Conservation (phyloP, 2,888 invertebrate species). For the Ethmia dodecea region DNA sequence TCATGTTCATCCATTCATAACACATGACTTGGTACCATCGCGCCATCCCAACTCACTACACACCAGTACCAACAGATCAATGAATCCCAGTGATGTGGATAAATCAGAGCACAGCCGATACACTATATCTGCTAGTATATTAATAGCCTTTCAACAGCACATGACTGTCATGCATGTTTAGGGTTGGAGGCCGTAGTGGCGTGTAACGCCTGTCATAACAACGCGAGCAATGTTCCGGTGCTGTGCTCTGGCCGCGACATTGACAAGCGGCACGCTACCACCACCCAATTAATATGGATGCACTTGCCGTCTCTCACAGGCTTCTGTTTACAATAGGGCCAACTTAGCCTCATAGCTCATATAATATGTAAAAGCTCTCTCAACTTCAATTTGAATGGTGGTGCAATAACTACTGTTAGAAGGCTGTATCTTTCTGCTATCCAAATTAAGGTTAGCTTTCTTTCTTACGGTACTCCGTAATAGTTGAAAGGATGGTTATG, state of each 20-base stretch:
- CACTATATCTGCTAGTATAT: neutral
- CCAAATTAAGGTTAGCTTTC: no score
- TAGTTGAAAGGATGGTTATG: no score
- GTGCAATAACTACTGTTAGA: no score
- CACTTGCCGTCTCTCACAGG: constrained; percentile 16
- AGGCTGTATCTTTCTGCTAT: no score
- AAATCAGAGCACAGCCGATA: neutral
- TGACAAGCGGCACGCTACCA: constrained; percentile 22
- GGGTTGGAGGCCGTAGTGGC: neutral
- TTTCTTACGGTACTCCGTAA: no score
- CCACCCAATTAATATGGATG: constrained; percentile 21
- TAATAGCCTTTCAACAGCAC: neutral
- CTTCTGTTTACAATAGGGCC: constrained; percentile 1
- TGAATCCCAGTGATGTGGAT: neutral
- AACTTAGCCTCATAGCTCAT: no score
- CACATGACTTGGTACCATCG: no score
- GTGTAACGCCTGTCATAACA: constrained; percentile 24
- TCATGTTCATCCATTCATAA: no score
- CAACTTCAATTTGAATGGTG: no score
- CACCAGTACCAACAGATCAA: neutral
- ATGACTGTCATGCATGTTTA: constrained; percentile 1
- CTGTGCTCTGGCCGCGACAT: constrained; percentile 27
- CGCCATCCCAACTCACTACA: no score
- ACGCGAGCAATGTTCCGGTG: constrained; percentile 17
- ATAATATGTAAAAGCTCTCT: no score